Evolutionary conservation across 1,140 invertebrate species (phyloP).

Genomic region (Marisa cornuarietis): DNA sequence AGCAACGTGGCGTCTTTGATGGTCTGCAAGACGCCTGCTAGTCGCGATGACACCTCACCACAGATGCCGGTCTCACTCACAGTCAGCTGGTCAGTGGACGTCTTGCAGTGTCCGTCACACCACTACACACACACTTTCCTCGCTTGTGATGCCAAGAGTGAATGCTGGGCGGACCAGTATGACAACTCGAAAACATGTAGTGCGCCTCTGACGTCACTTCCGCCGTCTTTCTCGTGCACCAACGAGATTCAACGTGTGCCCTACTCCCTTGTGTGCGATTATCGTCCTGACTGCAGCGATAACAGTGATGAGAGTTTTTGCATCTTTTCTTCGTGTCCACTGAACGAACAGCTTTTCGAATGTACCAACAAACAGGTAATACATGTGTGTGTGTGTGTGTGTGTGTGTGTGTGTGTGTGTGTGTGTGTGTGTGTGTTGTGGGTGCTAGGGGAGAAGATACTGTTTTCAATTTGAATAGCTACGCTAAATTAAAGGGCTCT

Average conservation of each 20-base stretch:
- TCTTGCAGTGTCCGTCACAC: background rate
- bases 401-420: too few relatives aligned
- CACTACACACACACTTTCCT: slow-evolving; percentile 14
- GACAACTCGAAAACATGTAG: background rate
- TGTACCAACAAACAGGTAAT: background rate
- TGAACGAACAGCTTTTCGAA: background rate
- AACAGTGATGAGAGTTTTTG: slow-evolving; percentile 22
- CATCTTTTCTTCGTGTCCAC: background rate
- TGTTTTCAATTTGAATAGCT: too few relatives aligned
- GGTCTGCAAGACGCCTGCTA: too few relatives aligned
- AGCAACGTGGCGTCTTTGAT: too few relatives aligned
- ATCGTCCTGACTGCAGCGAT: slow-evolving; percentile 14
- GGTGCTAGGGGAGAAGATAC: too few relatives aligned
- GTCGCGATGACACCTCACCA: too few relatives aligned
- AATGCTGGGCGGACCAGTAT: background rate
- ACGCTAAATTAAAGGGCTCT: too few relatives aligned
- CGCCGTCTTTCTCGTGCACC: slow-evolving; percentile 5
- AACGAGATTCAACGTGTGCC: slow-evolving; percentile 10
- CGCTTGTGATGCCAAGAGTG: slow-evolving; percentile 3
- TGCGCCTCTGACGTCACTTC: slow-evolving; percentile 11
- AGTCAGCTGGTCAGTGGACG: background rate
- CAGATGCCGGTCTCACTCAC: too few relatives aligned
- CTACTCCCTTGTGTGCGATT: slow-evolving; percentile 24
- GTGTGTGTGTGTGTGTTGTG: too few relatives aligned
- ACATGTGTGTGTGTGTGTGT: too few relatives aligned